phyloP scores from a whole-genome alignment of 1,140 invertebrate genomes.

The Aplysia californica region DNA sequence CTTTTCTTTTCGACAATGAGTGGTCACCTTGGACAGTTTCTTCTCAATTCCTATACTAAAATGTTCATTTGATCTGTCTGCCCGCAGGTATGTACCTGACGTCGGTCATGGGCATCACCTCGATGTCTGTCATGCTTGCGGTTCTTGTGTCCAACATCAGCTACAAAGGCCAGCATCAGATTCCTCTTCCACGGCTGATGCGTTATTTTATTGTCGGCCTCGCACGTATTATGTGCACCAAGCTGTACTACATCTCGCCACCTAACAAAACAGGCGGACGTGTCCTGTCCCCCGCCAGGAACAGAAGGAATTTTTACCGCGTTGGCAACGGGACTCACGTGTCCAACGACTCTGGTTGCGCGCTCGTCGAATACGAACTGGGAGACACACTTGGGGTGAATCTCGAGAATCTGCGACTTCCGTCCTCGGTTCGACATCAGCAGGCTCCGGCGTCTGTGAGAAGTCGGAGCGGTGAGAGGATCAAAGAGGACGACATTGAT shows the following conservation, averaged over 20 bases:
- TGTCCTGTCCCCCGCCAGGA: too few relatives aligned
- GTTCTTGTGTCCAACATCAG: constrained; percentile 61
- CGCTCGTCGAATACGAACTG: constrained; percentile 49
- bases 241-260: constrained; percentile 40
- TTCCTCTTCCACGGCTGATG: constrained; percentile 46
- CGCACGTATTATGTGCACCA: constrained; percentile 40
- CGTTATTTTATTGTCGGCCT: constrained; percentile 25
- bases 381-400: constrained; percentile 18
- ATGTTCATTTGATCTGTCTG: background rate
- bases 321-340: constrained; percentile 27
- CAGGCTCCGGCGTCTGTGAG: background rate
- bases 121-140: constrained; percentile 65
- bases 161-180: constrained; percentile 41
- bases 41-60: too few relatives aligned
- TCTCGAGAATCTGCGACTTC: background rate
- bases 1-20: too few relatives aligned
- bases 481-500: constrained; percentile 30
- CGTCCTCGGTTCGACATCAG: background rate
- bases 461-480: background rate
- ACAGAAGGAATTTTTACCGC: constrained; percentile 11
- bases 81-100: constrained; percentile 65
- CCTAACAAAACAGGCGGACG: too few relatives aligned
- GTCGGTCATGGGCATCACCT: constrained; percentile 65
- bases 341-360: constrained; percentile 52
- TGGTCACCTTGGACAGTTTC: too few relatives aligned